phyloP scores from a whole-genome alignment of 2,888 invertebrate genomes.

The Rhaphigaster nebulosa region DNA sequence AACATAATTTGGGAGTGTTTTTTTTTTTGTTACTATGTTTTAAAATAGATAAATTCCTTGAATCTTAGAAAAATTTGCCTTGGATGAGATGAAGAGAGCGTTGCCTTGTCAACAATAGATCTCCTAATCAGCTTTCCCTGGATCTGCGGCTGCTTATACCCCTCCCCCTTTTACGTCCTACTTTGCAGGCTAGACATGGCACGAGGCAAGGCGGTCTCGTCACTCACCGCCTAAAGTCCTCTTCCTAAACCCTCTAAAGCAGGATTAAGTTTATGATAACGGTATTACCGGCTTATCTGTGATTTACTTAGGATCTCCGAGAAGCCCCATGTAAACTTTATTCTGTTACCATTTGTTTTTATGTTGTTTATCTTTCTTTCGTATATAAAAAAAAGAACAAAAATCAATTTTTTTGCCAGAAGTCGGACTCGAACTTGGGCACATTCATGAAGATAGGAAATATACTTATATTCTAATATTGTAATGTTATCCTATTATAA shows the following conservation, averaged over 20 bases:
- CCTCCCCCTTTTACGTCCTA: background rate
- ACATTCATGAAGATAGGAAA: too few relatives aligned
- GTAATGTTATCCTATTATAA: too few relatives aligned
- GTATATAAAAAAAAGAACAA: too few relatives aligned
- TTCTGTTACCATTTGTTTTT: background rate
- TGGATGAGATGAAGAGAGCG: background rate
- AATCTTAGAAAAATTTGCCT: background rate
- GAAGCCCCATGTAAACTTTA: background rate
- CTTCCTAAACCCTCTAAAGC: background rate
- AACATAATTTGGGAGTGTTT: background rate
- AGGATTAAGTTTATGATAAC: conserved; percentile 34
- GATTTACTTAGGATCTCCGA: background rate
- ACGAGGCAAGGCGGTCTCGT: background rate
- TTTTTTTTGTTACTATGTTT: background rate
- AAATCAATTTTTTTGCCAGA: too few relatives aligned
- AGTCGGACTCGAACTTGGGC: too few relatives aligned
- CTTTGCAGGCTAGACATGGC: background rate
- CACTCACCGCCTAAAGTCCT: conserved; percentile 1
- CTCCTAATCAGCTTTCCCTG: conserved; percentile 19
- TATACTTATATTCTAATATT: too few relatives aligned
- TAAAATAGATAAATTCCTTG: background rate
- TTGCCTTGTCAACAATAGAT: background rate
- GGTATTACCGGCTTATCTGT: conserved; percentile 1
- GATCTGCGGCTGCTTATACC: background rate
- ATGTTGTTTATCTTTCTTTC: background rate